These are phyloP conservation scores for Boloria selene DNA, from an alignment of 2,888 invertebrate species.

Conservation along the genomic window DNA sequence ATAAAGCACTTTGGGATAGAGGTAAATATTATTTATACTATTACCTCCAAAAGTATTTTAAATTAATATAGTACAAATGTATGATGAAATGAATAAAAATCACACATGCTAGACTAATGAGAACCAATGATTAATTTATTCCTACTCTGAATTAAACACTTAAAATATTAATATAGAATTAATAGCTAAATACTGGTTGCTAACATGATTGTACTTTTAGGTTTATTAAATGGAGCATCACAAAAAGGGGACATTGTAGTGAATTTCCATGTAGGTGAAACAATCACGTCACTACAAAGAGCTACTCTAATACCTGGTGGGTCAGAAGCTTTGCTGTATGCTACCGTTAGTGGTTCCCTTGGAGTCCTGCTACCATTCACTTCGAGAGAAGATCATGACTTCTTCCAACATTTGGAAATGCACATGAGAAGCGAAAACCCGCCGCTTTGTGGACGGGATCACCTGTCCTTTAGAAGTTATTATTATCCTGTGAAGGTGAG, in stretches of 20 bases:
- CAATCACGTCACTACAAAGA: constrained; percentile 96
- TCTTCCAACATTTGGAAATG: constrained; percentile 99
- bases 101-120: constrained; percentile 83
- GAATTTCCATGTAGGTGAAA: constrained; percentile 98
- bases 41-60: background rate
- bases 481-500: constrained; percentile 97
- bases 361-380: constrained; percentile 97
- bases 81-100: constrained; percentile 48
- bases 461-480: constrained; percentile 97
- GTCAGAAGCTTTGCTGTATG: constrained; percentile 97
- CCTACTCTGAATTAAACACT: constrained; percentile 51
- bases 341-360: constrained; percentile 96
- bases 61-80: background rate
- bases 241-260: constrained; percentile 97
- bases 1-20: constrained; percentile 97
- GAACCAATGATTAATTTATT: constrained; percentile 65
- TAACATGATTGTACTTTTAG: constrained; percentile 61
- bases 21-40: constrained; percentile 58
- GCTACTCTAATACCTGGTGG: constrained; percentile 98
- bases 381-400: constrained; percentile 98
- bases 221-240: constrained; percentile 96
- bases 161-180: background rate
- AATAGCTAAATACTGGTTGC: background rate
- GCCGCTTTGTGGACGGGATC: constrained; percentile 98
- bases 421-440: constrained; percentile 99